A percentile compares a stretch with the other conserved stretches of the same genome.
Evolutionary conservation across 2,113 vertebrate genomes (phyloP).

Genomic region (Phyllopteryx taeniolatus): DNA sequence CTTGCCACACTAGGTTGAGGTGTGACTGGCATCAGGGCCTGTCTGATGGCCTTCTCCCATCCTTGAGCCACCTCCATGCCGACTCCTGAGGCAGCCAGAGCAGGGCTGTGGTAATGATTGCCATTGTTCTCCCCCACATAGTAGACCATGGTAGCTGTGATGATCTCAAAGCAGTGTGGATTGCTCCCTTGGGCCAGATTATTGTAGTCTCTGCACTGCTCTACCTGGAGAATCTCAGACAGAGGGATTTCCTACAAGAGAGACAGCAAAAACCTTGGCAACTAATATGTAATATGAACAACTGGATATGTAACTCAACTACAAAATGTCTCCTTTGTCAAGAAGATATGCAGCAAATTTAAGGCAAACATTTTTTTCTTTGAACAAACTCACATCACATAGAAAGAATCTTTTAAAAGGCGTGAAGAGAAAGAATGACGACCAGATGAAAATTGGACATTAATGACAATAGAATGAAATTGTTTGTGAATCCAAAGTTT

Average conservation of each 20-base stretch:
- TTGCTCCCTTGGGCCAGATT: conserved; percentile 86
- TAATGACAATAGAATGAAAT: neutral
- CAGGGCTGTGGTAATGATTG: conserved; percentile 82
- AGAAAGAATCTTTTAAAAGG: neutral
- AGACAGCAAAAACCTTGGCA: conserved; percentile 32
- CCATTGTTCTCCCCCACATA: conserved; percentile 95
- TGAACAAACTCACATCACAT: neutral
- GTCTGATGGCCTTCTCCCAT: conserved; percentile 97
- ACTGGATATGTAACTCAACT: neutral
- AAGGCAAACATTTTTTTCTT: neutral
- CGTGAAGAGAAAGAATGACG: neutral
- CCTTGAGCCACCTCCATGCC: conserved; percentile 91
- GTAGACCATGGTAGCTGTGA: conserved; percentile 96
- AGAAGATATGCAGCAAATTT: neutral
- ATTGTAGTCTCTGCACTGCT: conserved; percentile 83
- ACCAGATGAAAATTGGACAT: too few species aligned
- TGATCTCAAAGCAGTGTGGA: conserved; percentile 98
- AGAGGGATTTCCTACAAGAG: conserved; percentile 91
- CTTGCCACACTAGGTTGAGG: conserved; percentile 90
- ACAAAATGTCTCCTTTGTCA: neutral
- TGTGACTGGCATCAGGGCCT: conserved; percentile 97
- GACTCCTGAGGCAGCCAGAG: conserved; percentile 87
- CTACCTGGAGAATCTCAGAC: conserved; percentile 97
- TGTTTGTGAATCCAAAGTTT: neutral
- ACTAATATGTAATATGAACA: neutral